Evolutionary conservation across 1,140 invertebrate species (phyloP), one percentile per base, ranked within the genome.

Genomic region (Pseudachorutes palmiensis): DNA sequence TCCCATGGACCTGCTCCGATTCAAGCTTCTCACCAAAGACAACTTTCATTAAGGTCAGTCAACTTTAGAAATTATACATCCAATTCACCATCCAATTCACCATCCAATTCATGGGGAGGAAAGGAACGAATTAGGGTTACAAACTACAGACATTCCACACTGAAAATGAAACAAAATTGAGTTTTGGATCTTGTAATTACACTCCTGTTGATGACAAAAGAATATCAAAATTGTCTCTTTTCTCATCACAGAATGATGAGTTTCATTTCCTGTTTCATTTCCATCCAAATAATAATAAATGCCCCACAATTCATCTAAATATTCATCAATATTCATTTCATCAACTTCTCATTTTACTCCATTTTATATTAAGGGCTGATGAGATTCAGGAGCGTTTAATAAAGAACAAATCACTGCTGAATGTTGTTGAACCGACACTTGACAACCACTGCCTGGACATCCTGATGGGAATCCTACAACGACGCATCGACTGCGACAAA

Each of bases 371-470:
- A 14, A 69, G 72, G 45, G 68, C 68, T 24, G 70, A 71, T 24
- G 79, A 81, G 59, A 81, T 84, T 55, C 91, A 96, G 77, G 87
- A 91, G 68, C 80, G 93, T 2, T 81, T 96, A 22, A 94, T 94
- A 72, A 92, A 94, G 79, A 96, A 95, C 79, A 92, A 93, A 78
- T 90, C 88, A 0, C 78, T 95, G 28, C 80, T 94, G 55, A 94
- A 92, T 71, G 87, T 90, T 32, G 81, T 94, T 55, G 91, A 95
- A 76, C 84, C 83, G 9, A 80, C 82, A 1, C 73, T 83, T 16
- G 79, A 78, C 33, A 83, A 82, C 71, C 79, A 82, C 65, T 82
- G 80, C 16, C 74, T 85, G 61, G 82, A 82, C 63, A 81, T 84
- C 62, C 76, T 86, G 2, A 77, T 85, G 22, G 79, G 79, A 9